Evolutionary conservation across 1,140 invertebrate species (phyloP).

Genomic region (Olivierus martensii): DNA sequence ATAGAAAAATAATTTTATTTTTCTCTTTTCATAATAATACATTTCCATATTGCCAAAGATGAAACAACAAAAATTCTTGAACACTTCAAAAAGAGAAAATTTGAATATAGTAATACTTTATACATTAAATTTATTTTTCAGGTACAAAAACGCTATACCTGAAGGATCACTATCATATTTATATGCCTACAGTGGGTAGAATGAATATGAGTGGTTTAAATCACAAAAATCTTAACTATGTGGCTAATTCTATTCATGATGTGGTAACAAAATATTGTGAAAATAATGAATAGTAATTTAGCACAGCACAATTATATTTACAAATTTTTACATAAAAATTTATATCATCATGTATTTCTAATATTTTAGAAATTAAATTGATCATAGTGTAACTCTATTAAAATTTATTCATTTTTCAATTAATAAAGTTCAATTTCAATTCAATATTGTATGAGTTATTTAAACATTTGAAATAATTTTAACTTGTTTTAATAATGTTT

Average conservation of each 20-base stretch:
- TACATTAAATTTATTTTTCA: neutral
- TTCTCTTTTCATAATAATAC: neutral
- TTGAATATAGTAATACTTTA: neutral
- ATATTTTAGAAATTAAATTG: too few species aligned
- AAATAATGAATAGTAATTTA: too few species aligned
- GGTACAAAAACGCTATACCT: slow-evolving; percentile 62
- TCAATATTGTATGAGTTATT: too few species aligned
- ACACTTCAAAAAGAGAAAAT: neutral
- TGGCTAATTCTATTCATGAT: slow-evolving; percentile 72
- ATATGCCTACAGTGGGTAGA: slow-evolving; percentile 72
- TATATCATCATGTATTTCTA: too few species aligned
- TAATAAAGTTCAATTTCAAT: too few species aligned
- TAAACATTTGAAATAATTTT: too few species aligned
- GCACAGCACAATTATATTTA: too few species aligned
- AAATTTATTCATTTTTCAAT: too few species aligned
- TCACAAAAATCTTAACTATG: slow-evolving; percentile 73
- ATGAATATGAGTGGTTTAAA: slow-evolving; percentile 92
- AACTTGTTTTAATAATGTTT: too few species aligned
- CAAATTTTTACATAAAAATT: too few species aligned
- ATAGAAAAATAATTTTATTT: neutral
- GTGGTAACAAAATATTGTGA: slow-evolving; percentile 38
- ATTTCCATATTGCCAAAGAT: neutral
- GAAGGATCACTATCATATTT: slow-evolving; percentile 71
- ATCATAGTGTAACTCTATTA: too few species aligned
- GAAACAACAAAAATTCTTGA: too few species aligned